Evolutionary conservation across 2,888 invertebrate species (phyloP), one percentile per base, ranked within the genome.

Genomic region (Hyppa rectilinea): DNA sequence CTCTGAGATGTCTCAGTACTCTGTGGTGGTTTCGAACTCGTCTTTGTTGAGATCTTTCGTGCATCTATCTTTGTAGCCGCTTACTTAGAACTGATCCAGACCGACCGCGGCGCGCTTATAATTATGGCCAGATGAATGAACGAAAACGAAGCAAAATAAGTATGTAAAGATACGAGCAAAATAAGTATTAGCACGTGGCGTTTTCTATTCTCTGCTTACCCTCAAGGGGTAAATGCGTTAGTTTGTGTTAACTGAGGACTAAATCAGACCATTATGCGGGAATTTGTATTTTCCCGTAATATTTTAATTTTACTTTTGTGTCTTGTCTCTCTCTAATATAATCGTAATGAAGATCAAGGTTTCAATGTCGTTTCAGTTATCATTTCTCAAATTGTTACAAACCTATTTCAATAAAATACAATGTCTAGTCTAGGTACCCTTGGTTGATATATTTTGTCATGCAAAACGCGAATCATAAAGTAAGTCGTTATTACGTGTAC

Each of bases 381-480:
- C 10, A 38, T 29, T 60, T 23, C 29, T 47, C 12, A 60, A 38
- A 38, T 58, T 20, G 14, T 1, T 17, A 26, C 31, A 34, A 6
- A 43, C 17, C 12, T 40, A 50, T 26, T n/a, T 36, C 17, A 64
- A 67, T 67, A 43, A 63, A 43, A 36, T 52, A n/a, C 26, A 34
- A 50, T 43, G 17, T 64, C 31, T 31, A 23, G 47, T 38, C 12
- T 29, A 62, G 5, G 6, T 20, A 49, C 47, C 7, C 5, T 36
- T 45, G 43, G 63, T 10, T 23, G 29, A 43, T 34, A 43, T 34
- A 58, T 49, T 31, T 59, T 66, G n/a, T 66, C 56, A 66, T 50
- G 40, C 26, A 40, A 56, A 65, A 56, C 12, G 23, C 26, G n/a
- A 26, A 67, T 36, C 63, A 49, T 66, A 50, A 66, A 69, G 12